A percentile compares a stretch with the other conserved stretches of the same genome.
phyloP scores from a whole-genome alignment of 1,140 invertebrate genomes.

The Nebria ingens region DNA sequence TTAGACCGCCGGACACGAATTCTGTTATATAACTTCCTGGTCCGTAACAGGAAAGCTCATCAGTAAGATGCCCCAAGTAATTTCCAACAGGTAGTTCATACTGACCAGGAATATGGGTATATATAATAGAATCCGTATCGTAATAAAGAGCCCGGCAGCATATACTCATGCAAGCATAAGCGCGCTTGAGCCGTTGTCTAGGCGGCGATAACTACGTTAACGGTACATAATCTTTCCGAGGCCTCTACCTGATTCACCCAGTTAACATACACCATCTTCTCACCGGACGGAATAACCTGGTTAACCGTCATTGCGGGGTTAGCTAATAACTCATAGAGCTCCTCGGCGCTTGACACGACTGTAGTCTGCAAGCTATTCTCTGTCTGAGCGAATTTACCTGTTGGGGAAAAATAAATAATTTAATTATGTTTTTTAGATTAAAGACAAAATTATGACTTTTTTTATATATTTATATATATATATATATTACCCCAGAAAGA shows the following conservation, averaged over 20 bases:
- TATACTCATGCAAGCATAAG: conserved; percentile 26
- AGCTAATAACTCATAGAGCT: neutral
- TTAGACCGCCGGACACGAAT: conserved; percentile 5
- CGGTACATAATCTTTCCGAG: conserved; percentile 3
- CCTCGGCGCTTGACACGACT: neutral
- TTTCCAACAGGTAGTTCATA: conserved; percentile 3
- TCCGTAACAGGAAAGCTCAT: conserved; percentile 12
- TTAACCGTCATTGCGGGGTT: conserved; percentile 2
- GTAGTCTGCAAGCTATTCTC: neutral
- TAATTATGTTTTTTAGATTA: neutral
- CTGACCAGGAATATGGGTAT: conserved; percentile 7
- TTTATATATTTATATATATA: too few species aligned
- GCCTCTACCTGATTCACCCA: conserved; percentile 18
- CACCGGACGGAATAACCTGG: conserved; percentile 16
- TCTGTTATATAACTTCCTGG: conserved; percentile 12
- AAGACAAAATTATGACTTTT: too few species aligned
- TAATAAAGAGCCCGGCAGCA: conserved; percentile 28
- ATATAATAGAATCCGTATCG: conserved; percentile 23
- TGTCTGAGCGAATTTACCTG: neutral
- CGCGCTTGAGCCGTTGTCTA: conserved; percentile 31
- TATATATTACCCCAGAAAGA: conserved; percentile 30
- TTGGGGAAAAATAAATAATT: neutral
- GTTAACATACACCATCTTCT: conserved; percentile 20
- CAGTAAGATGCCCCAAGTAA: conserved; percentile 10
- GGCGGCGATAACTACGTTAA: conserved; percentile 29